Evolutionary conservation across 2,797 vertebrate species (phyloP), one percentile per base, ranked within the genome.

Genomic region (Clamator glandarius): DNA sequence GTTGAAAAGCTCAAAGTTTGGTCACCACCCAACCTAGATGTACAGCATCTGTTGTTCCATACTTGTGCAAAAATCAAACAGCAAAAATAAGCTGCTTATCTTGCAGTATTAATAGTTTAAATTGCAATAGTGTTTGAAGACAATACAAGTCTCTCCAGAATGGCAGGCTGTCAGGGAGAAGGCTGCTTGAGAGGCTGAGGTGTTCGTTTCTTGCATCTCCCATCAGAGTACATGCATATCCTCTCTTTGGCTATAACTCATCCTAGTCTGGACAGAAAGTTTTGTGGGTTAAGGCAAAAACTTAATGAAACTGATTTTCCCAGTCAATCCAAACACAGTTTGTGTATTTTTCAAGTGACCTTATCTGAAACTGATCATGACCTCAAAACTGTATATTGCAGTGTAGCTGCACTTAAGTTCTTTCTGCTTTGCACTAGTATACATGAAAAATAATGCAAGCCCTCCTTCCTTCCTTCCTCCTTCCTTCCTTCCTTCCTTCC

Each of bases 21-120:
- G 2, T 61, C 25, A 29, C 28, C 7, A 11, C 8, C 7, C 10
- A 48, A 24, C n/a, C 17, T 3, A 0, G 35, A 44, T 6, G 5
- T 15, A 31, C 13, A 64, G 6, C 16, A 69, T 21, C 6, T 1
- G 0, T 19, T 73, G 18, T 36, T 54, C 20, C 48, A 31, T 50
- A 46, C 16, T 51, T 62, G 29, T n/a, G 10, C 11, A 86, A 89
- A 92, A 52, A n/a, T 1, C 11, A 5, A 78, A 50, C 17, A 26
- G 10, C 42, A 57, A 14, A 52, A 72, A 44, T 15, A 48, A 70
- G 3, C 12, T 31, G 7, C 12, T 85, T 54, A 42, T 5, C 54
- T 83, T 91, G 36, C 35, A 77, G 35, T 39, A 77, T 9, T 35
- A 18, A 31, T 23, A 55, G 16, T n/a, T 69, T 33, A 74, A 48